These are phyloP conservation scores for Rhagium mordax DNA, from an alignment of 2,888 invertebrate genomes.

Conservation along the genomic window DNA sequence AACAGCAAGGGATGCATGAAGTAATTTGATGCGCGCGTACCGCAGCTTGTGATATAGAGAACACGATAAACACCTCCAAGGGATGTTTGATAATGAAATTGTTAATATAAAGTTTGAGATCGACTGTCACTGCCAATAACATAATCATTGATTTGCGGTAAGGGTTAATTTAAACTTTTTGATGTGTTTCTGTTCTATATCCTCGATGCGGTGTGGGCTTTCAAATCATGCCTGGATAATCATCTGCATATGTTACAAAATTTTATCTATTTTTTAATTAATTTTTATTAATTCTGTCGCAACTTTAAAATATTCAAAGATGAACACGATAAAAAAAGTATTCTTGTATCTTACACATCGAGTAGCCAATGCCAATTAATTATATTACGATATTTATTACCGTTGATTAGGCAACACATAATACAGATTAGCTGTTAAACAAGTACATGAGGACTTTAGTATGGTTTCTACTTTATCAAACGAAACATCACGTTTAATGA, in stretches of 20 bases:
- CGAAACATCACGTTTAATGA: not conserved
- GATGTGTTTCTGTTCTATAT: not conserved
- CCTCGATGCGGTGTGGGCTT: not conserved
- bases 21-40: not conserved
- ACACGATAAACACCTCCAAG: not conserved
- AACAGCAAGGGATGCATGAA: not conserved
- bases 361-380: too few relatives aligned
- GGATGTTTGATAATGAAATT: conserved; percentile 13
- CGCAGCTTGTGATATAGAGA: not conserved
- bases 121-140: conserved; percentile 6
- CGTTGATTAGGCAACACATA: not conserved
- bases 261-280: too few relatives aligned
- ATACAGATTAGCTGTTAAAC: not conserved
- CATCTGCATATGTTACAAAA: too few relatives aligned
- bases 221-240: too few relatives aligned
- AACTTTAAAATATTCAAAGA: too few relatives aligned
- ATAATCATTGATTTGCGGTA: not conserved
- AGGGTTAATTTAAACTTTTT: conserved; percentile 7
- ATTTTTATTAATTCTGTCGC: too few relatives aligned
- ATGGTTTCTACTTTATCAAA: not conserved
- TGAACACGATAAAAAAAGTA: too few relatives aligned
- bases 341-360: too few relatives aligned
- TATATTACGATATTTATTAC: not conserved
- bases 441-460: not conserved
- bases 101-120: not conserved